phyloP scores from a whole-genome alignment of 1,140 invertebrate genomes.

The Ips typographus region DNA sequence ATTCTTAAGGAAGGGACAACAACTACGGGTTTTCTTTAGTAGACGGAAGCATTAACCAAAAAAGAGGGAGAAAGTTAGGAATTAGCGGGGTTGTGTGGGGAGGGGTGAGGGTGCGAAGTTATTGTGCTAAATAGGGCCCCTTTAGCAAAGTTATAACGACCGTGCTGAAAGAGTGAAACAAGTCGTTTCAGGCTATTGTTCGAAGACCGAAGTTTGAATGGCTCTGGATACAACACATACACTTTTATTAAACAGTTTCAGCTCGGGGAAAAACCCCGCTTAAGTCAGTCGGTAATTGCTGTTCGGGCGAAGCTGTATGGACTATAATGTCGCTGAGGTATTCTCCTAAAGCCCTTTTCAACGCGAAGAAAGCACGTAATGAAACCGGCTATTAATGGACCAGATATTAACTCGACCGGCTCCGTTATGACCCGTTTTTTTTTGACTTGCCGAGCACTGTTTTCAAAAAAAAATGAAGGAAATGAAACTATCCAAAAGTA shows the following conservation, averaged over 20 bases:
- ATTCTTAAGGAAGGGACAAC: no score
- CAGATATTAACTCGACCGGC: conserved; percentile 2
- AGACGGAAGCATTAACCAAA: no score
- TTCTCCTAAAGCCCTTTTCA: conserved; percentile 6
- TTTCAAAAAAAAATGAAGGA: no score
- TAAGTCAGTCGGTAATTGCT: conserved; percentile 18
- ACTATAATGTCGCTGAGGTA: conserved; percentile 16
- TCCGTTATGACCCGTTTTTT: background rate
- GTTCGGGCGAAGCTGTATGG: conserved; percentile 6
- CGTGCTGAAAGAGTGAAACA: conserved; percentile 6
- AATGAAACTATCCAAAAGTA: no score
- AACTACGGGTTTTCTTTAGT: no score
- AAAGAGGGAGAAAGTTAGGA: no score
- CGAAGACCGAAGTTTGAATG: conserved; percentile 13
- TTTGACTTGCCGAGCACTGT: no score
- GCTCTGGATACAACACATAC: conserved; percentile 12
- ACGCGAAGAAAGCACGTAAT: conserved; percentile 7
- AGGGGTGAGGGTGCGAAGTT: background rate
- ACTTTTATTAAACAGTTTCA: conserved; percentile 19
- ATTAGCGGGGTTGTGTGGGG: no score
- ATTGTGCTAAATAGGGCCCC: conserved; percentile 6
- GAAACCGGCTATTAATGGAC: conserved; percentile 6
- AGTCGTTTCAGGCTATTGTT: conserved; percentile 10
- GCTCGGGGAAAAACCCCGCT: background rate
- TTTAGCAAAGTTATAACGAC: conserved; percentile 10